Evolutionary conservation across 2,113 vertebrate genomes (phyloP).

Genomic region (Alectura lathami): DNA sequence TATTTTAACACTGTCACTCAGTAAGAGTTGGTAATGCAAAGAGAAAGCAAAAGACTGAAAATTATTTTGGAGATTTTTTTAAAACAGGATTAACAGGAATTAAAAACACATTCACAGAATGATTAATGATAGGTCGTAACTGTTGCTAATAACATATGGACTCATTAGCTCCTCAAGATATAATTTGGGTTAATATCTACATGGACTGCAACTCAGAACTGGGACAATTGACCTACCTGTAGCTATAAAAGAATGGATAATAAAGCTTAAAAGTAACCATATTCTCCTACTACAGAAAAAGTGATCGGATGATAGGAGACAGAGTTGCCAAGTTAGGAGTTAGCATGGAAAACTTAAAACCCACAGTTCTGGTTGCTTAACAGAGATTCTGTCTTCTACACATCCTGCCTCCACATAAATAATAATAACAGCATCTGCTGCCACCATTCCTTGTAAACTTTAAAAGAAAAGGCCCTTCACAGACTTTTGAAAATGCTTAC

Average conservation of each 20-base stretch:
- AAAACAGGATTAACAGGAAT: not conserved
- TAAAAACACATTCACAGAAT: not conserved
- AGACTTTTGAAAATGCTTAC: not conserved
- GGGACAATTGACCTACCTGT: not conserved
- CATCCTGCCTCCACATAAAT: not conserved
- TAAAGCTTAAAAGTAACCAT: not conserved
- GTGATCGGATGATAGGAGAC: not conserved
- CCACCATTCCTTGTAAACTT: not conserved
- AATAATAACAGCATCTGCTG: not conserved
- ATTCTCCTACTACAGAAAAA: not conserved
- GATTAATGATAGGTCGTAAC: not conserved
- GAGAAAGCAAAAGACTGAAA: not conserved
- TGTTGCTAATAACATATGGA: not conserved
- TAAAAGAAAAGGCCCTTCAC: not conserved
- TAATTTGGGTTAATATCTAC: not conserved
- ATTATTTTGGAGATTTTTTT: not conserved
- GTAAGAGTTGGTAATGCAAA: not conserved
- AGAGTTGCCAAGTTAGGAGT: not conserved
- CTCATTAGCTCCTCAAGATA: not conserved
- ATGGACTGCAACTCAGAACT: not conserved
- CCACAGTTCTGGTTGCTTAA: not conserved
- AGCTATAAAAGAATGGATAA: not conserved
- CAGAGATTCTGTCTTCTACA: not conserved
- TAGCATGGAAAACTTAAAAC: not conserved
- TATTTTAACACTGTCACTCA: not conserved